phyloP scores from a whole-genome alignment of 1,140 invertebrate genomes.

The Melanaphis sacchari region DNA sequence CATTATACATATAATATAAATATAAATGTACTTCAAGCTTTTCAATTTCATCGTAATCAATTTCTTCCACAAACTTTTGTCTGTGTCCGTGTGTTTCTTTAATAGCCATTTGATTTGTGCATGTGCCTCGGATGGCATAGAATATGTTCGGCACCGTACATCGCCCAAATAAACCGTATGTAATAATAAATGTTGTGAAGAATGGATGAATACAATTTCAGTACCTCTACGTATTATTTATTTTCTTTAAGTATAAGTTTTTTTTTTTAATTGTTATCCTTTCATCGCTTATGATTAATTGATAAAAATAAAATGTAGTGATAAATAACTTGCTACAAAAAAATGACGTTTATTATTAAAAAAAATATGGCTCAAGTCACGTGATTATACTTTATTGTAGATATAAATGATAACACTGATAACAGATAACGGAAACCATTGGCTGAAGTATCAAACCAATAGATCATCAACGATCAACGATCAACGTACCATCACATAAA shows the following conservation, averaged over 20 bases:
- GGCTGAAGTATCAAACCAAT: not conserved
- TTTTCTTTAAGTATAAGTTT: not conserved
- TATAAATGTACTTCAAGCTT: conserved; percentile 65
- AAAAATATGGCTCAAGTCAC: not conserved
- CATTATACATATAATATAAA: not conserved
- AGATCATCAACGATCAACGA: not conserved
- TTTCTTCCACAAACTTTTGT: conserved; percentile 70
- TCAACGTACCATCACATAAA: not conserved
- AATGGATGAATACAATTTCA: not conserved
- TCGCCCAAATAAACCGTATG: conserved; percentile 19
- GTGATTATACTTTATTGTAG: not conserved
- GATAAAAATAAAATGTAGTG: conserved; percentile 17
- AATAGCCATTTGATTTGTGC: conserved; percentile 64
- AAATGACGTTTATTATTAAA: not conserved
- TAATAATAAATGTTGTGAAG: not conserved
- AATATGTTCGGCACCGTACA: conserved; percentile 2
- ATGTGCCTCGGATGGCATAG: conserved; percentile 10
- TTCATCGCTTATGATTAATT: conserved; percentile 13
- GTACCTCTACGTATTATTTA: not conserved
- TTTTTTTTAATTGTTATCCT: conserved; percentile 27
- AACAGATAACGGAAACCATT: not conserved
- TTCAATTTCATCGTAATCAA: conserved; percentile 69
- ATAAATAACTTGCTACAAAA: conserved; percentile 12
- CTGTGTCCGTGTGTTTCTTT: conserved; percentile 64
- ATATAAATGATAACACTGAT: not conserved